Evolutionary conservation across 2,113 vertebrate species (phyloP), one percentile per base, ranked within the genome.

Genomic region (Aythya baeri): DNA sequence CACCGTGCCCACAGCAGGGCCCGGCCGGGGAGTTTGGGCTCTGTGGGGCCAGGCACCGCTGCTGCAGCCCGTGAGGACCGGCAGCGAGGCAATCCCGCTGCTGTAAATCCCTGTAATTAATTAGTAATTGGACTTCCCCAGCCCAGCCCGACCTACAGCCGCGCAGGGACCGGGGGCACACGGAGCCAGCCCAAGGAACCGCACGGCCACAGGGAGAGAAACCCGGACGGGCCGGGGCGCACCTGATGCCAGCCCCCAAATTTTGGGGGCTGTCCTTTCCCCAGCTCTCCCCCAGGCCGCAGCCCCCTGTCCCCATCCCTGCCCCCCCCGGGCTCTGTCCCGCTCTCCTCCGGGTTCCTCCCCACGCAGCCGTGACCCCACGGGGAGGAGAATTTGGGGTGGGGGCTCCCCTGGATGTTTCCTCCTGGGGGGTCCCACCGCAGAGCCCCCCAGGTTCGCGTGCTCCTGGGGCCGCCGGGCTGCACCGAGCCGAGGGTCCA

Each of bases 351-450:
- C 34, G 17, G 55, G 44, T 17, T 27, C 12, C 36, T 15, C 20
- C 15, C 10, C 27, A 16, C 1, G 1, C 1, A 1, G 36, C 15
- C 32, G 16, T 12, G 65, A 57, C 7, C 38, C 27, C 11, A 14
- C 3, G 2, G 22, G 41, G 25, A 15, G 17, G 43, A 9, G 21
- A 81, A 31, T 7, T 63, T 6, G 1, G 2, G 34, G 63, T 13
- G 1, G 4, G 7, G 8, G 43, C 44, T 57, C 43, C 50, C 10
- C 6, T 15, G 14, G 59, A 13, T 7, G 7, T 5, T 49, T 10
- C 43, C 50, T 50, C n/a, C 34, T 13, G 16, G 10, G 49, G 49
- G 49, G 17, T 52, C 26, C 34, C 25, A 18, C 9, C 10, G 11
- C 21, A 23, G 23, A 12, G 7, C 5, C 20, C 23, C 22, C n/a